Evolutionary conservation across 2,797 vertebrate genomes (phyloP), one percentile per base, ranked within the genome.

Genomic region (Manis javanica): DNA sequence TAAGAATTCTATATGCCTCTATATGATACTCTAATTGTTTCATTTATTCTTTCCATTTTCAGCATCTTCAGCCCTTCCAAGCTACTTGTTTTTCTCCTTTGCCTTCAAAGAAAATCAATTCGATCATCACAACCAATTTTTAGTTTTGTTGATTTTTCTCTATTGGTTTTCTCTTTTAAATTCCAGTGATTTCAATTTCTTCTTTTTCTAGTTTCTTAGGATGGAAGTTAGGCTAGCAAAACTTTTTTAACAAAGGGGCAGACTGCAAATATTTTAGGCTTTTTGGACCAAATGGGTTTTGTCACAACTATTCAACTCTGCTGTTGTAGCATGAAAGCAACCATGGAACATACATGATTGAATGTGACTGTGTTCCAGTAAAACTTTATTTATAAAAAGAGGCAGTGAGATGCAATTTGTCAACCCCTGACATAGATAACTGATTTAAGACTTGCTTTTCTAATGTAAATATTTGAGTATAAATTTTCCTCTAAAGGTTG

Each of bases 311-410:
- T 37, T 88, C 18, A 75, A n/a, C 12, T 82, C 39, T 77, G 39
- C 61, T 74, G 2, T 69, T 77, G 29, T 77, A 77, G 29, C 61
- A 92, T 29, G 61, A 42, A 83, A 61, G 42, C 24, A 77, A 49
- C 42, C 34, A 37, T 42, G 34, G 51, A 42, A 42, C 42, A 57
- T 26, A 68, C 24, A 53, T 77, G 63, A 78, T 29, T n/a, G 78
- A 55, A 57, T 37, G 39, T 19, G 23, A 16, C 55, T 83, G 55
- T 75, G 34, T 88, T 75, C 51, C 71, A 88, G 19, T 51, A 75
- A 95, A 95, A 75, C 49, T 37, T 74, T 82, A 29, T 75, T 75
- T 75, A 51, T 63, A 75, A 92, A 84, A 82, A 68, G 5, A 49
- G 81, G 42, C n/a, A 74, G 19, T 37, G 37, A 51, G 5, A 31